phyloP scores from a whole-genome alignment of 2,113 vertebrate genomes.

The Bungarus multicinctus region DNA sequence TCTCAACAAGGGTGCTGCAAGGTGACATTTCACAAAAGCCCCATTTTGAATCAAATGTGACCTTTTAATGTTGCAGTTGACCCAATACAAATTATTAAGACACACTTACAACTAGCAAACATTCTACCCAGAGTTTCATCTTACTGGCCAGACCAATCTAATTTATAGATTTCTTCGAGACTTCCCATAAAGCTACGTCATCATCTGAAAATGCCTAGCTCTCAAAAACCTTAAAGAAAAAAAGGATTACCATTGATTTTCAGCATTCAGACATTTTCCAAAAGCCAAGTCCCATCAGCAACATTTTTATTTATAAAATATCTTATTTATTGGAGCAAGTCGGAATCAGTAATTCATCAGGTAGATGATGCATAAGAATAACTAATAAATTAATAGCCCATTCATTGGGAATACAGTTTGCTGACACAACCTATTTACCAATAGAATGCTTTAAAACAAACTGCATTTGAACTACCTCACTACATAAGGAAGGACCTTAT shows the following conservation, averaged over 20 bases:
- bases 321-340: slow-evolving; percentile 44
- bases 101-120: slow-evolving; percentile 28
- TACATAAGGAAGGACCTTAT: background rate
- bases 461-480: background rate
- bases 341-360: slow-evolving; percentile 37
- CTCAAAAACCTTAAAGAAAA: slow-evolving; percentile 20
- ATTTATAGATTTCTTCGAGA: slow-evolving; percentile 43
- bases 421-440: background rate
- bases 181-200: slow-evolving; percentile 30
- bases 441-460: slow-evolving; percentile 6
- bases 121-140: background rate
- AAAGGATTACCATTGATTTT: slow-evolving; percentile 53
- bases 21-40: slow-evolving; percentile 50
- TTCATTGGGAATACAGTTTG: slow-evolving; percentile 32
- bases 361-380: slow-evolving; percentile 60
- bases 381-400: slow-evolving; percentile 54
- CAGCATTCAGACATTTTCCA: slow-evolving; percentile 39
- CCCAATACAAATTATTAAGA: slow-evolving; percentile 42
- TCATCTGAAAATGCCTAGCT: slow-evolving; percentile 18
- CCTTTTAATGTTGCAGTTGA: slow-evolving; percentile 54
- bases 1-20: slow-evolving; percentile 34
- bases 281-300: slow-evolving; percentile 35
- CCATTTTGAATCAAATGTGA: slow-evolving; percentile 42
- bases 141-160: slow-evolving; percentile 45
- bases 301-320: slow-evolving; percentile 45